Base-by-base conservation (phyloP, 2,113 vertebrate genomes). In the Seriola quinqueradiata region DNA sequence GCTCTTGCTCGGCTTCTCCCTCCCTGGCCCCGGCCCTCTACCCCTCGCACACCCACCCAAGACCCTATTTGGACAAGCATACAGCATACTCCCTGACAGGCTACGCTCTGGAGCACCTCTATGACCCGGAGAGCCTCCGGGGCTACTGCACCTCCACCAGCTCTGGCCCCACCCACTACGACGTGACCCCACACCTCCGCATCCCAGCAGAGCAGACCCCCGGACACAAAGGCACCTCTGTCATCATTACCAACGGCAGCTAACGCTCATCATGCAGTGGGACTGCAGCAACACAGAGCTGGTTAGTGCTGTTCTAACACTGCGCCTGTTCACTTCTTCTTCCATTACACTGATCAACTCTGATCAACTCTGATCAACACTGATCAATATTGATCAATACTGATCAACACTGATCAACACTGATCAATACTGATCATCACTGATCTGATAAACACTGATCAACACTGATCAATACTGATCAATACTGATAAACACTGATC, bases 211-310 rank as follows among this genome's bases (percentile, higher is more conserved):
- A 99, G 78, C 96, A 97, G 78, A 91, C 95, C 44, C 95, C 96
- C 63, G 96, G 95, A 94, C 98, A 98, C 92, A 99, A 99, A 93
- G 97, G 97, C 91, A 97, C 97, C 79, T 98, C 98, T 3, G 97
- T 99, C 92, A 99, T 99, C 94, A 99, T 99, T 94, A 98, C 97
- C 85, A 99, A 99, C 52, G 97, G 97, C 89, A 99, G 97, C 96
- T 99, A 97, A 97, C 92, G 90, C 90, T 94, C 21, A 42, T 16
- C 58, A 13, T 52, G 25, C 46, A 14, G 7, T 1, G 17, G 23
- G 42, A 81, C 72, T 50, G 16, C 21, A 63, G 57, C 17, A 64
- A 40, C 68, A 63, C 4, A 32, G 44, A 70, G 44, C 52, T 59
- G 70, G 36, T 81, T 66, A 71, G 32, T 64, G 42, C 42, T 10